Conservation (phyloP, 2,888 invertebrate genomes). For the Palloptera scutellata region DNA sequence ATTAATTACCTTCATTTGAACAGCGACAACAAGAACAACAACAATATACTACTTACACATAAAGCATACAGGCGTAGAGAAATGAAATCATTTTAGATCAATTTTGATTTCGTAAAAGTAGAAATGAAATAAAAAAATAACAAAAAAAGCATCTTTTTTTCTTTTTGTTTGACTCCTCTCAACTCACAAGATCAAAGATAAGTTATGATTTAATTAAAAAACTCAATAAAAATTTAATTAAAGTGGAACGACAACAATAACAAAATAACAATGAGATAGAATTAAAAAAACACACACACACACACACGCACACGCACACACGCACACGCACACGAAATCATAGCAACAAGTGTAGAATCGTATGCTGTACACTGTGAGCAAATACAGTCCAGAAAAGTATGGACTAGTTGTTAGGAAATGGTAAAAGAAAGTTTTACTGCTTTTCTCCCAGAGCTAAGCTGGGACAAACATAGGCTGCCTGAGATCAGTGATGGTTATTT, state of each 20-base stretch:
- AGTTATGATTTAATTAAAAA: slow-evolving; percentile 13
- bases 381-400: too few species aligned
- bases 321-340: too few species aligned
- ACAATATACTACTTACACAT: not conserved
- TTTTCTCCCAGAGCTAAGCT: too few species aligned
- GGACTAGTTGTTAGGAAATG: too few species aligned
- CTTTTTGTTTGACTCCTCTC: too few species aligned
- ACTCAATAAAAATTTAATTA: slow-evolving; percentile 7
- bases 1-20: not conserved
- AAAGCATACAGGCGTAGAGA: not conserved
- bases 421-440: too few species aligned
- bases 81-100: not conserved
- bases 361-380: too few species aligned
- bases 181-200: slow-evolving; percentile 4
- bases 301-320: not conserved
- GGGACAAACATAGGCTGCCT: too few species aligned
- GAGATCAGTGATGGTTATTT: too few species aligned
- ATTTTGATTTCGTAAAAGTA: not conserved
- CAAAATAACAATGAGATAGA: not conserved
- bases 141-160: too few species aligned
- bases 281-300: not conserved
- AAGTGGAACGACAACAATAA: slow-evolving; percentile 1
- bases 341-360: not conserved
- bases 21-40: not conserved
- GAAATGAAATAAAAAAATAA: too few species aligned